phyloP scores from a whole-genome alignment of 2,113 vertebrate species.

The Pristiophorus japonicus region DNA sequence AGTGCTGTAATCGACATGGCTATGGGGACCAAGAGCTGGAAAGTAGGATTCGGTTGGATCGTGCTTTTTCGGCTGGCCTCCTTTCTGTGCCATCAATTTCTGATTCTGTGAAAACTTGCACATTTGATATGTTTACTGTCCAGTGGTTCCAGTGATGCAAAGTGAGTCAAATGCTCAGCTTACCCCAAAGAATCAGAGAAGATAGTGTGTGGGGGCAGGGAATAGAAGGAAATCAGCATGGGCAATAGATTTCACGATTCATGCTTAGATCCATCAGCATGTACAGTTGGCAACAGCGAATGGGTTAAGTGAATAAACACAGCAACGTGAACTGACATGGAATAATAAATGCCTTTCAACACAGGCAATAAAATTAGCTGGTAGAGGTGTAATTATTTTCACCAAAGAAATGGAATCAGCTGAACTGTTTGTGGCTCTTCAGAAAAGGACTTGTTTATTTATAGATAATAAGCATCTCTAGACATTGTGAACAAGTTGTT shows the following conservation, averaged over 20 bases:
- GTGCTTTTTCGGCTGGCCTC: no score
- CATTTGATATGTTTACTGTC: not conserved
- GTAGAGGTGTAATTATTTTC: slow-evolving; percentile 30
- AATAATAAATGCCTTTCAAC: slow-evolving; percentile 33
- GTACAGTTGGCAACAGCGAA: not conserved
- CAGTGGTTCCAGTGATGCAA: not conserved
- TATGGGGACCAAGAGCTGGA: no score
- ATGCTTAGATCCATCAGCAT: not conserved
- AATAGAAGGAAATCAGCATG: not conserved
- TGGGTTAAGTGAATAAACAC: slow-evolving; percentile 1
- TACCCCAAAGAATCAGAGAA: not conserved
- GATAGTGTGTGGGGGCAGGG: not conserved
- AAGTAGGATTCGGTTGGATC: no score
- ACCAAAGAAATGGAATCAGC: not conserved
- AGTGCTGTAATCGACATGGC: no score
- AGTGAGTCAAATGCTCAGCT: not conserved
- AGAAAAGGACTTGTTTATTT: slow-evolving; percentile 29
- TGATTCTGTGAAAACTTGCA: not conserved
- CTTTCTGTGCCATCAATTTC: no score
- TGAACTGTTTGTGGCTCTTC: slow-evolving; percentile 12
- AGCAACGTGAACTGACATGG: not conserved
- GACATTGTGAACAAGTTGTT: slow-evolving; percentile 12
- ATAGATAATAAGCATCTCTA: slow-evolving; percentile 32
- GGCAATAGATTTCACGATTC: not conserved
- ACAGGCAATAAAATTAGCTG: slow-evolving; percentile 27